Evolutionary conservation across 2,797 vertebrate genomes (phyloP).

Genomic region (Heliangelus exortis): DNA sequence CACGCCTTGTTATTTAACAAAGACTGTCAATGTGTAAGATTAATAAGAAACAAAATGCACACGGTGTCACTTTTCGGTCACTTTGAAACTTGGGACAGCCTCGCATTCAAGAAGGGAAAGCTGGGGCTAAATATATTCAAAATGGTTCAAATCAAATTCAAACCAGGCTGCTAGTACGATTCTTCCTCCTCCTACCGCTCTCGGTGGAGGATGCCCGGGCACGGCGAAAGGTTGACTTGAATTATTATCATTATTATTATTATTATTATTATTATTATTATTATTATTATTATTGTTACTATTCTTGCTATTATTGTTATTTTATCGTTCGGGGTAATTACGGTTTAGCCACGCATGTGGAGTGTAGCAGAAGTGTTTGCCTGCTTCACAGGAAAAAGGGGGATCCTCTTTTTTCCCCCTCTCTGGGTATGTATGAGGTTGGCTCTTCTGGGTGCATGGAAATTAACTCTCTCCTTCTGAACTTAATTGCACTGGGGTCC

Average conservation of each 20-base stretch:
- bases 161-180: slow-evolving; percentile 59
- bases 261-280: not conserved
- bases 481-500: slow-evolving; percentile 25
- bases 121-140: slow-evolving; percentile 82
- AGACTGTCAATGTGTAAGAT: slow-evolving; percentile 99
- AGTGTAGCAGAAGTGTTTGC: slow-evolving; percentile 48
- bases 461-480: slow-evolving; percentile 54
- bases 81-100: slow-evolving; percentile 89
- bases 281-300: not conserved
- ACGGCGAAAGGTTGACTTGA: slow-evolving; percentile 72
- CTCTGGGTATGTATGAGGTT: slow-evolving; percentile 43
- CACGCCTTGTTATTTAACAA: slow-evolving; percentile 99
- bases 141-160: slow-evolving; percentile 81
- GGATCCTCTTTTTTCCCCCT: not conserved
- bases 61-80: slow-evolving; percentile 98
- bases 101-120: slow-evolving; percentile 80
- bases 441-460: slow-evolving; percentile 63
- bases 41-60: slow-evolving; percentile 99
- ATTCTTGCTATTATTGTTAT: not conserved
- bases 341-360: slow-evolving; percentile 28
- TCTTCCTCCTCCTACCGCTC: slow-evolving; percentile 55
- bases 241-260: slow-evolving; percentile 44
- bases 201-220: slow-evolving; percentile 57
- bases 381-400: slow-evolving; percentile 63
- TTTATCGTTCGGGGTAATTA: slow-evolving; percentile 51